Evolutionary conservation across 2,888 invertebrate genomes (phyloP), one percentile per base, ranked within the genome.

Genomic region (Volucella inflata): DNA sequence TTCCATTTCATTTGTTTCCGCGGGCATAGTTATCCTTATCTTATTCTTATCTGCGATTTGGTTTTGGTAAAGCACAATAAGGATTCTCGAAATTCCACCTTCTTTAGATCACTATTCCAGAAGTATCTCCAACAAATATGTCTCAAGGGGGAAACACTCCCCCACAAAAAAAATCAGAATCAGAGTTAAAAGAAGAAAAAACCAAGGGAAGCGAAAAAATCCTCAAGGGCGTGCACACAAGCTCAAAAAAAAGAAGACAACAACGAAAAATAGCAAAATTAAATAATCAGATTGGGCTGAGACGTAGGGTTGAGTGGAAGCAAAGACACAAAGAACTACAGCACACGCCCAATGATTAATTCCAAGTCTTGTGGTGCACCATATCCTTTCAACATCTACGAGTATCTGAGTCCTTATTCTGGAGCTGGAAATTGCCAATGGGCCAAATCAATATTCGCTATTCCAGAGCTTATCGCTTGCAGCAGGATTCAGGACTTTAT

Each of bases 401-500:
- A 60, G 11, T 16, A 46, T 30, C 50, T 51, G 62, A 64, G 72
- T 30, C 30, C 30, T 30, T 30, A 30, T 30, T 30, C 6, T 30
- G 30, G 6, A 60, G 42, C 57, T 74, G 21, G 50, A 59, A 75
- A 84, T 40, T 76, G 55, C 80, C 75, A 71, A 67, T n/a, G 42
- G 68, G 30, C 30, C 85, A 62, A 85, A 85, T 85, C 85, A 81
- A 81, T 85, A 76, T 68, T 81, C 76, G 57, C 42, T 72, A 59
- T 72, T 74, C 36, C 57, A 50, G 76, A 64, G 55, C 53, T 70
- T 57, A 64, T 59, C 44, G 53, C 74, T 70, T 60, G 44, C 38
- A 76, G 46, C 44, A 62, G 46, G 76, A 36, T 17, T 40, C 30
- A 10, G 55, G 3, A 67, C 55, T 14, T 12, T 21, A 46, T 17